A percentile compares a stretch with the other conserved stretches of the same genome.
Evolutionary conservation across 1,140 invertebrate species (phyloP).

Genomic region (Zaprionus tsacasi): DNA sequence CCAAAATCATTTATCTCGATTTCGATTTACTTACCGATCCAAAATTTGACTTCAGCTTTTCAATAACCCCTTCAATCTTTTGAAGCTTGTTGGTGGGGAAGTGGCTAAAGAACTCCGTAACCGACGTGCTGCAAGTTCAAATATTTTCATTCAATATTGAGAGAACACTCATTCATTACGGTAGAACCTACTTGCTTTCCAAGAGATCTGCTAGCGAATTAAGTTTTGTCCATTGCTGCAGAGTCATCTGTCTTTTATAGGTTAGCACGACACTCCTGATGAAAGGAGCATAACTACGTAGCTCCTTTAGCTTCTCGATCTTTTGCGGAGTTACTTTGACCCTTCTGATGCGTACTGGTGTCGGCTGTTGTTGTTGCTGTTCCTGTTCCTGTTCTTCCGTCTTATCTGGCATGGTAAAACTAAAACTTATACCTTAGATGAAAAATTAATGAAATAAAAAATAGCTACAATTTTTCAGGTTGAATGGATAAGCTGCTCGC

Average conservation of each 20-base stretch:
- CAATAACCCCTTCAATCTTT: constrained; percentile 51
- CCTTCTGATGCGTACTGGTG: neutral
- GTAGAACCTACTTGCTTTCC: constrained; percentile 48
- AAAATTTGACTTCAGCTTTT: constrained; percentile 51
- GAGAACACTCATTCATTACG: no score
- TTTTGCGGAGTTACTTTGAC: neutral
- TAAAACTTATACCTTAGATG: neutral
- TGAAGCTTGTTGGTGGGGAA: constrained; percentile 14
- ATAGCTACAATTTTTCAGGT: neutral
- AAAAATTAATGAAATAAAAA: neutral
- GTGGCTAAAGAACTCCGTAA: neutral
- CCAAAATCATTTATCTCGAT: neutral
- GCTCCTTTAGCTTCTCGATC: constrained; percentile 18
- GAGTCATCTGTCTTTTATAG: constrained; percentile 18
- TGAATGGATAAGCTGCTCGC: neutral
- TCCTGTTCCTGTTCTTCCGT: neutral
- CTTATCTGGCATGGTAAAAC: constrained; percentile 24
- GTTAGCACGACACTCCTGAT: constrained; percentile 32
- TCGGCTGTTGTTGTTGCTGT: neutral
- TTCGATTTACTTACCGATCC: constrained; percentile 38
- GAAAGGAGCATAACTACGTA: constrained; percentile 45
- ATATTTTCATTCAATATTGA: no score
- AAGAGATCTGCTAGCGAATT: constrained; percentile 32
- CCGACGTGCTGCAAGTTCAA: constrained; percentile 6
- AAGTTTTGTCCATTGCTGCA: constrained; percentile 33